A percentile compares a stretch with the other conserved stretches of the same genome.
phyloP scores from a whole-genome alignment of 2,113 vertebrate species.

The Arizona elegans region DNA sequence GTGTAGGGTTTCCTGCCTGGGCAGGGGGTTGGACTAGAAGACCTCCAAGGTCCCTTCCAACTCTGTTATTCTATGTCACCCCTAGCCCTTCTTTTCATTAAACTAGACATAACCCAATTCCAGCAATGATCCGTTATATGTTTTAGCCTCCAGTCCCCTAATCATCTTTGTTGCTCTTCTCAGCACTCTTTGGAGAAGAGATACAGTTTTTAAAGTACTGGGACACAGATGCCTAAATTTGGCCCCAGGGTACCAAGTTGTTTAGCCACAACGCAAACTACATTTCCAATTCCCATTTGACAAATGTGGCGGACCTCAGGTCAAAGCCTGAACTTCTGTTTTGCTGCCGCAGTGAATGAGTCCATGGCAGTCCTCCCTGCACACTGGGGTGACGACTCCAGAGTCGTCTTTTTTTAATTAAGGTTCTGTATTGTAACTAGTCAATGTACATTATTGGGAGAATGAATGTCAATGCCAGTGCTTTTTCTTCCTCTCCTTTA shows the following conservation, averaged over 20 bases:
- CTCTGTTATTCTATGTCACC: too few relatives aligned
- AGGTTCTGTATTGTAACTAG: slow-evolving; percentile 99
- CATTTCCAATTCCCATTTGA: neutral
- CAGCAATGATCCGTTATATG: too few relatives aligned
- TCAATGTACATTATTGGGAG: slow-evolving; percentile 99
- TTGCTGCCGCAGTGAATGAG: slow-evolving; percentile 53
- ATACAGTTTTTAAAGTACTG: neutral
- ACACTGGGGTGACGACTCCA: slow-evolving; percentile 61
- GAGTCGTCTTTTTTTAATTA: slow-evolving; percentile 94
- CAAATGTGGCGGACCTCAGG: neutral
- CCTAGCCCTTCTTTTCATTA: too few relatives aligned
- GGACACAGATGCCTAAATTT: neutral
- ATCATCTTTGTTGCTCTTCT: neutral
- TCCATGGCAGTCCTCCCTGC: slow-evolving; percentile 32
- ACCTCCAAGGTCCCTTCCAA: too few relatives aligned
- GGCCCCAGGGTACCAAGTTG: too few relatives aligned
- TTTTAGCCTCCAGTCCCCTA: neutral
- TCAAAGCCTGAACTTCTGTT: slow-evolving; percentile 51
- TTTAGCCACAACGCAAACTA: too few relatives aligned
- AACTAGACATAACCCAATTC: too few relatives aligned
- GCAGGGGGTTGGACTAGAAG: too few relatives aligned
- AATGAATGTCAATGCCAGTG: slow-evolving; percentile 99
- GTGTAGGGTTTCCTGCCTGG: too few relatives aligned
- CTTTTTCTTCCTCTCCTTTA: slow-evolving; percentile 98
- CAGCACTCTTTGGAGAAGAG: neutral